Evolutionary conservation across 2,797 vertebrate species (phyloP).

Genomic region (Clarias laeviceps): DNA sequence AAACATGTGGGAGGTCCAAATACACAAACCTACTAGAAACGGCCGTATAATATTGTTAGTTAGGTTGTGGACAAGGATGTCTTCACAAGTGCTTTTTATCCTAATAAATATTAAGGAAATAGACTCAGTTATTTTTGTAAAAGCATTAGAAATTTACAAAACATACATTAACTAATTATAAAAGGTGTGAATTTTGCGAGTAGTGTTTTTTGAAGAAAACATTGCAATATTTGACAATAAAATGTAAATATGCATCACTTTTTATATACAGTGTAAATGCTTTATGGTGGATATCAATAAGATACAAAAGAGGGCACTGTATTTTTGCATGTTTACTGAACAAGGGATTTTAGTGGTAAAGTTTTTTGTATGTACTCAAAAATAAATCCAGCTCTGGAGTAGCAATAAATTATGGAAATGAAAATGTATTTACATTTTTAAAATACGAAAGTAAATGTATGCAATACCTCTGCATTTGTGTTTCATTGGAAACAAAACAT

Average conservation of each 20-base stretch:
- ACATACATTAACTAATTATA: no score
- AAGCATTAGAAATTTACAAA: no score
- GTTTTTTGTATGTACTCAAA: not conserved
- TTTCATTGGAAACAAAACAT: not conserved
- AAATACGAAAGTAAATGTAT: not conserved
- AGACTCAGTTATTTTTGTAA: not conserved
- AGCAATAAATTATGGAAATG: constrained; percentile 11
- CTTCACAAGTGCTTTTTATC: no score
- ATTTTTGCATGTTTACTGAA: constrained; percentile 23
- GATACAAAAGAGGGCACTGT: not conserved
- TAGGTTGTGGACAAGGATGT: not conserved
- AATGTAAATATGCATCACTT: not conserved
- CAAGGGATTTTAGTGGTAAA: not conserved
- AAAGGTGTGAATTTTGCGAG: not conserved
- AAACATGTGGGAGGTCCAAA: not conserved
- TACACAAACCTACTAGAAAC: not conserved
- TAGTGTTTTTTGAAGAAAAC: not conserved
- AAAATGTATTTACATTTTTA: not conserved
- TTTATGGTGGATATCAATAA: not conserved
- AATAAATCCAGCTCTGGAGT: not conserved
- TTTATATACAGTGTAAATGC: not conserved
- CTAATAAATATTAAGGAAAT: no score
- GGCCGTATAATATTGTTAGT: not conserved
- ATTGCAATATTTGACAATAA: not conserved
- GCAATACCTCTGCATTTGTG: not conserved